Conservation (phyloP, 2,888 invertebrate genomes). For the Trachelus iudaicus region DNA sequence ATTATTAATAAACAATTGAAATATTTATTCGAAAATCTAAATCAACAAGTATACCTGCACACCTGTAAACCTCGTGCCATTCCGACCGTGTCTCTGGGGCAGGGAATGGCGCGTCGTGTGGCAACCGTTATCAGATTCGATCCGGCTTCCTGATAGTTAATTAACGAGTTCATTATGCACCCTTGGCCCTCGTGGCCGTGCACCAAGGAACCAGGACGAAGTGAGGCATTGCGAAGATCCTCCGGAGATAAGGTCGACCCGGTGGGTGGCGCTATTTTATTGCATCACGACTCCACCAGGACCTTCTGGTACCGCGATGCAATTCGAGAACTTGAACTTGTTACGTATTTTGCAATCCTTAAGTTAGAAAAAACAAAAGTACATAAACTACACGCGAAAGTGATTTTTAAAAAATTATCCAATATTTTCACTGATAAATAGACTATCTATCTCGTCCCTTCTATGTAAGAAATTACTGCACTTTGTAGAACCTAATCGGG, state of each 20-base stretch:
- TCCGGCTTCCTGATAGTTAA: slow-evolving; percentile 64
- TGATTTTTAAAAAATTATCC: background rate
- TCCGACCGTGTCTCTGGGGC: slow-evolving; percentile 29
- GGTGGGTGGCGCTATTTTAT: slow-evolving; percentile 65
- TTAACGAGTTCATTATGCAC: slow-evolving; percentile 67
- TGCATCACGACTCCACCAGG: slow-evolving; percentile 60
- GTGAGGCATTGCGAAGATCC: slow-evolving; percentile 64
- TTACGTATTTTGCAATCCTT: background rate
- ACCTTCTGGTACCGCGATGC: slow-evolving; percentile 25
- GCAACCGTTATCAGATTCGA: slow-evolving; percentile 64
- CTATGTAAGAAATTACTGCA: background rate
- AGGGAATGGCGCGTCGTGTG: slow-evolving; percentile 56
- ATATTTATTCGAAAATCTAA: background rate
- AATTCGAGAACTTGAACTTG: background rate
- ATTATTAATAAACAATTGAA: background rate
- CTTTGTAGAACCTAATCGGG: background rate
- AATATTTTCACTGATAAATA: background rate
- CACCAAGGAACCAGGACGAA: slow-evolving; percentile 48
- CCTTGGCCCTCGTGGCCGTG: slow-evolving; percentile 49
- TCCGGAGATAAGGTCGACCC: slow-evolving; percentile 53
- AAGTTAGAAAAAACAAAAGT: background rate
- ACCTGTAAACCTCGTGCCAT: slow-evolving; percentile 38
- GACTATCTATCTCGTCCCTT: background rate
- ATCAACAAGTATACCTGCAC: slow-evolving; percentile 17
- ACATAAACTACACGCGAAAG: slow-evolving; percentile 16